Percentiles rank a stretch among this genome's conserved stretches.
Conservation (phyloP, 2,113 vertebrate species). For the Choloepus hoffmanni region DNA sequence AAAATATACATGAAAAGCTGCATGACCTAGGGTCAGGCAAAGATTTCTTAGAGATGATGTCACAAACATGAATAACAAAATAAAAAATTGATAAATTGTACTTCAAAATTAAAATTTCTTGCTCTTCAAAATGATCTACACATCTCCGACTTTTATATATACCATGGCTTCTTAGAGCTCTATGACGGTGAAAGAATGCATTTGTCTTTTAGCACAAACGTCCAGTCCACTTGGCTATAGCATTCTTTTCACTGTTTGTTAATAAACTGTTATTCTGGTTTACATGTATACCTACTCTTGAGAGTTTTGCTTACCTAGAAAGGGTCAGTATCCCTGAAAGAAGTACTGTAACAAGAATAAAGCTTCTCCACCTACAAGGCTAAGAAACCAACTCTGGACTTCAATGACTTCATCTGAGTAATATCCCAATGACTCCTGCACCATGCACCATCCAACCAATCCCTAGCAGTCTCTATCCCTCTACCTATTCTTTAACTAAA, state of each 20-base stretch:
- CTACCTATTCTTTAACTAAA: not conserved
- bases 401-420: not conserved
- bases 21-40: constrained; percentile 29
- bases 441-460: not conserved
- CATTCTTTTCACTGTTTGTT: not conserved
- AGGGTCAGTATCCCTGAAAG: not conserved
- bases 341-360: not conserved
- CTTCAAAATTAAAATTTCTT: not conserved
- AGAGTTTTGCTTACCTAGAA: not conserved
- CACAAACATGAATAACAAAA: constrained; percentile 27
- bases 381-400: not conserved
- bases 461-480: not conserved
- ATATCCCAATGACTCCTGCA: not conserved
- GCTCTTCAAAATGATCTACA: not conserved
- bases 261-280: not conserved
- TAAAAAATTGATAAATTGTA: not conserved
- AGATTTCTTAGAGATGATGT: not conserved
- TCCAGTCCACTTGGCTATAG: not conserved
- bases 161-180: not conserved
- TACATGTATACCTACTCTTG: not conserved
- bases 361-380: not conserved
- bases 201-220: not conserved
- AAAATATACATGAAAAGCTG: constrained; percentile 27
- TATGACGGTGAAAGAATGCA: not conserved
- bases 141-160: not conserved